A percentile compares a stretch with the other conserved stretches of the same genome.
Conservation (phyloP, 1,140 invertebrate species). For the Orchesella cincta region DNA sequence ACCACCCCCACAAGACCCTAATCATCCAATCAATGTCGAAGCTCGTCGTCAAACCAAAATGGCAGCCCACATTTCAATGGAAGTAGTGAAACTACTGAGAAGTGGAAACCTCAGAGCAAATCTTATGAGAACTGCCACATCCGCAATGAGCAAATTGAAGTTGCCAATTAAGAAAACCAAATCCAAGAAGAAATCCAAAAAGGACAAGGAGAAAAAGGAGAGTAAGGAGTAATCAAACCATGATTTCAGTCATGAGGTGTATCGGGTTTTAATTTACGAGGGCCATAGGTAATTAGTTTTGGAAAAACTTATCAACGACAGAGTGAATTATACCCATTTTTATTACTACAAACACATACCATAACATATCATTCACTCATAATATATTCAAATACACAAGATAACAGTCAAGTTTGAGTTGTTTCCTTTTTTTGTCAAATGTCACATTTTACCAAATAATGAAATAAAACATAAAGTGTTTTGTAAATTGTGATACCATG, state of each 20-base stretch:
- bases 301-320: too few relatives aligned
- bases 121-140: conserved; percentile 48
- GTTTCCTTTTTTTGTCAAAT: too few relatives aligned
- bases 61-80: conserved; percentile 51
- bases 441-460: too few relatives aligned
- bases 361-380: too few relatives aligned
- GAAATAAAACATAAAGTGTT: too few relatives aligned
- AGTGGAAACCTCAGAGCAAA: conserved; percentile 50
- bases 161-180: conserved; percentile 46
- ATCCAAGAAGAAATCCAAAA: conserved; percentile 36
- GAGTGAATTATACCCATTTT: too few relatives aligned
- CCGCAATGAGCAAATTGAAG: conserved; percentile 48
- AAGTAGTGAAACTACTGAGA: conserved; percentile 50
- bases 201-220: conserved; percentile 27
- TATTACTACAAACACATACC: too few relatives aligned
- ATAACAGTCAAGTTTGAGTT: too few relatives aligned
- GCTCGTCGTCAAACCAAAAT: conserved; percentile 48
- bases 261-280: neutral
- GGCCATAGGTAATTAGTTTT: neutral
- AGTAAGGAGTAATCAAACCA: neutral
- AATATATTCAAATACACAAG: too few relatives aligned
- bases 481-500: too few relatives aligned
- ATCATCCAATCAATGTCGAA: conserved; percentile 42
- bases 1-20: conserved; percentile 36
- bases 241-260: neutral